These are phyloP conservation scores for Protomyctophum bolini DNA, from an alignment of 2,113 vertebrate genomes.

Conservation along the genomic window DNA sequence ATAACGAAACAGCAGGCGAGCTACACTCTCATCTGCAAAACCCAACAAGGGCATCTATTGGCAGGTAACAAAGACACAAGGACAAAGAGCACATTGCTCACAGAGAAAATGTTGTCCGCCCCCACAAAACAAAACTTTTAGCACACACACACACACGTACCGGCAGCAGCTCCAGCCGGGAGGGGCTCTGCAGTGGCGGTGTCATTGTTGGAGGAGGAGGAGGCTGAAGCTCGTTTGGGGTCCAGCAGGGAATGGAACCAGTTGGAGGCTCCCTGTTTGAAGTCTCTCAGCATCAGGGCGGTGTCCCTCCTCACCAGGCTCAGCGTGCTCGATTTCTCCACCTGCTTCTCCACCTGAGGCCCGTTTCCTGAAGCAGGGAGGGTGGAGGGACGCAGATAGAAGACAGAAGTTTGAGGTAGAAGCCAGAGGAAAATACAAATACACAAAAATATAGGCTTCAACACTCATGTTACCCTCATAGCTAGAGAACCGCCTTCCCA, in stretches of 20 bases:
- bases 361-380: conserved; percentile 73
- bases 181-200: conserved; percentile 34
- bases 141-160: conserved; percentile 40
- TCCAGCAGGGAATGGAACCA: conserved; percentile 87
- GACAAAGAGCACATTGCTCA: not conserved
- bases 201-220: conserved; percentile 1
- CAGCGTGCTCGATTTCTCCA: conserved; percentile 82
- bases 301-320: conserved; percentile 83
- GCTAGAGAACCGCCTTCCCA: too few species aligned
- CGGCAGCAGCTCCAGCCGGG: conserved; percentile 37
- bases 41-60: not conserved
- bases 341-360: conserved; percentile 68
- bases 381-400: not conserved
- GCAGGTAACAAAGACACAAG: not conserved
- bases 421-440: not conserved
- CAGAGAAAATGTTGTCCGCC: conserved; percentile 15
- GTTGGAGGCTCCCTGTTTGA: conserved; percentile 85
- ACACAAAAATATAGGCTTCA: too few species aligned
- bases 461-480: too few species aligned
- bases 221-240: conserved; percentile 59
- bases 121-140: not conserved
- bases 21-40: not conserved
- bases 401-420: not conserved
- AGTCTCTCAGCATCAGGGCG: conserved; percentile 80
- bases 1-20: conserved; percentile 19